These are phyloP conservation scores for Morone saxatilis DNA, from an alignment of 2,113 vertebrate species.

Conservation along the genomic window DNA sequence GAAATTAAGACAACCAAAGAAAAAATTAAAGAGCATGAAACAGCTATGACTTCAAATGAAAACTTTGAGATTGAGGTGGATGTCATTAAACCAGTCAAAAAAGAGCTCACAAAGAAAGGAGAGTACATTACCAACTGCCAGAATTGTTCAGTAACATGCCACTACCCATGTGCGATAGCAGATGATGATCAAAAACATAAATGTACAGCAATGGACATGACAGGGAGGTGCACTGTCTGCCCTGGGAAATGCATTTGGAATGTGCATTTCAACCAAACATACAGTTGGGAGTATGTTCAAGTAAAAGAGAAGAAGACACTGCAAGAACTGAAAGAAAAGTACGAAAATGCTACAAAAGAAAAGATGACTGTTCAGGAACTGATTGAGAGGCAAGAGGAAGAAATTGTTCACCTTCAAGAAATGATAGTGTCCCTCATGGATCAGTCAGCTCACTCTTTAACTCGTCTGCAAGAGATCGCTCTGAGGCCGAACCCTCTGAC, in stretches of 20 bases:
- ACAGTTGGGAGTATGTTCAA: conserved; percentile 56
- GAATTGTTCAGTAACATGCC: conserved; percentile 66
- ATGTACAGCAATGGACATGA: conserved; percentile 24
- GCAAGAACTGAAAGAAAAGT: conserved; percentile 43
- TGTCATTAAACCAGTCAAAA: conserved; percentile 31
- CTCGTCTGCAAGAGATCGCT: conserved; percentile 69
- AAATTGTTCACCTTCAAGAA: conserved; percentile 36
- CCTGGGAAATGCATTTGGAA: conserved; percentile 59
- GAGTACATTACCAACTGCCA: conserved; percentile 71
- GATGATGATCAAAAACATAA: conserved; percentile 13
- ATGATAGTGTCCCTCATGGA: conserved; percentile 35
- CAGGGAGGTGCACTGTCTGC: conserved; percentile 53
- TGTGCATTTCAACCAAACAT: conserved; percentile 50
- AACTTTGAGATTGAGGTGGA: conserved; percentile 57
- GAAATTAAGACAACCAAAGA: conserved; percentile 45
- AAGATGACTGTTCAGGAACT: conserved; percentile 38
- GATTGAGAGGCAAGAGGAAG: conserved; percentile 47
- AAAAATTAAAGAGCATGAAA: conserved; percentile 55
- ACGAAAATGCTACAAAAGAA: conserved; percentile 39
- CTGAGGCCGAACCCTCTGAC: conserved; percentile 68
- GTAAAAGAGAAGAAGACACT: conserved; percentile 45
- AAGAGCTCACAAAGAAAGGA: conserved; percentile 31
- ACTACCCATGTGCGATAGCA: conserved; percentile 57
- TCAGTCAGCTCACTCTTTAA: conserved; percentile 41
- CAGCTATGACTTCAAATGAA: conserved; percentile 55